Percentiles rank a stretch among this genome's conserved stretches.
These are phyloP conservation scores for Rotaria magnacalcarata DNA, from an alignment of 2,888 invertebrate genomes.

Conservation along the genomic window DNA sequence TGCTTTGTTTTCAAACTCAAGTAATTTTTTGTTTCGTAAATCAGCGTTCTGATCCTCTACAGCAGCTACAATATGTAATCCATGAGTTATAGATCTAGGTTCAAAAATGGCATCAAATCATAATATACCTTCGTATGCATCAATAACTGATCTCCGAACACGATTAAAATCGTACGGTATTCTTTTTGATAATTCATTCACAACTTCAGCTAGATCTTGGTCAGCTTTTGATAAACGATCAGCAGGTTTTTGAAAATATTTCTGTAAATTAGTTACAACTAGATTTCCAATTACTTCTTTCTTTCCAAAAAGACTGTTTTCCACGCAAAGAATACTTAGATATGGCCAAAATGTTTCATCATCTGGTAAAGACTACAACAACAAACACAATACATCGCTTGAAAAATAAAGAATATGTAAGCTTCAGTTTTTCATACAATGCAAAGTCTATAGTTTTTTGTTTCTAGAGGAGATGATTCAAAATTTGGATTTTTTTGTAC, in stretches of 20 bases:
- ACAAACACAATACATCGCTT: not conserved
- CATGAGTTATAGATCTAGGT: not conserved
- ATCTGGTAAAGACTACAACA: not conserved
- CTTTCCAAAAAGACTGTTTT: not conserved
- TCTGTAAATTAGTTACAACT: conserved; percentile 3
- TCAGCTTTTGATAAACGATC: not conserved
- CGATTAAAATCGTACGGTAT: not conserved
- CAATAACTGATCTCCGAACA: not conserved
- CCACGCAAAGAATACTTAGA: not conserved
- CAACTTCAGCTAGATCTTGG: not conserved
- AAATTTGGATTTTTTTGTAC: not conserved
- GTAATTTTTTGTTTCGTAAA: not conserved
- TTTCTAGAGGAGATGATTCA: not conserved
- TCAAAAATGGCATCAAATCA: too few relatives aligned
- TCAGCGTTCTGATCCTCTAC: not conserved
- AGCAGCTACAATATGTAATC: not conserved
- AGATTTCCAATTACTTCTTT: not conserved
- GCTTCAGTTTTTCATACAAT: not conserved
- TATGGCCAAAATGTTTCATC: not conserved
- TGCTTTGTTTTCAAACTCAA: not conserved
- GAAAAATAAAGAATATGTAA: too few relatives aligned
- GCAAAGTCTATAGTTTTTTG: not conserved
- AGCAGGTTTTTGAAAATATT: not conserved
- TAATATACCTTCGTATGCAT: not conserved
- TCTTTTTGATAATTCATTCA: not conserved